phyloP scores from a whole-genome alignment of 2,797 vertebrate genomes.

The Acrocephalus scirpaceus region DNA sequence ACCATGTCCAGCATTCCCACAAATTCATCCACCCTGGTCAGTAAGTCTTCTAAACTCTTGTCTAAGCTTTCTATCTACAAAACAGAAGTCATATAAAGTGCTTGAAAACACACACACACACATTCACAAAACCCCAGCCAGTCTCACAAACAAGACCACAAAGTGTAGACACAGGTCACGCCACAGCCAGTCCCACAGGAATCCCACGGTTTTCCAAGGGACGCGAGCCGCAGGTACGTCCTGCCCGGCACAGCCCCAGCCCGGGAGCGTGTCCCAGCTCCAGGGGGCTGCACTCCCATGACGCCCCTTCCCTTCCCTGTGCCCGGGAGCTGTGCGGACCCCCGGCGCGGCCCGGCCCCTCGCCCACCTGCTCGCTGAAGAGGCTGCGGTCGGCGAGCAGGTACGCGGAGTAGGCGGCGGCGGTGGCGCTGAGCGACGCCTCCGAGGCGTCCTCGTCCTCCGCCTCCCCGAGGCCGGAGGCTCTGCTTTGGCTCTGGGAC shows the following conservation, averaged over 20 bases:
- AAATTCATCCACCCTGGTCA: constrained; percentile 94
- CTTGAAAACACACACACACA: not conserved
- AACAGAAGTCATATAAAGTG: not conserved
- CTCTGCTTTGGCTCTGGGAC: constrained; percentile 90
- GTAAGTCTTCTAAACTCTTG: constrained; percentile 90
- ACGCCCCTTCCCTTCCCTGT: no score
- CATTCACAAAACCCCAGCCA: no score
- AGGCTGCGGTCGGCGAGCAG: constrained; percentile 77
- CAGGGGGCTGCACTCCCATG: not conserved
- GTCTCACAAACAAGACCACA: not conserved
- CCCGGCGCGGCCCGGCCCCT: not conserved
- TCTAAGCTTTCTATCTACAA: constrained; percentile 86
- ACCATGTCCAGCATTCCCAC: constrained; percentile 97
- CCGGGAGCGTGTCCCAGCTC: not conserved
- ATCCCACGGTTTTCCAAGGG: accelerated
- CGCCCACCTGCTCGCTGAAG: constrained; percentile 82
- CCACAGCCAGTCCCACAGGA: accelerated
- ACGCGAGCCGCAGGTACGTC: accelerated
- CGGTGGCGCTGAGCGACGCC: constrained; percentile 70
- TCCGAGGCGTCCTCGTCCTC: constrained; percentile 63
- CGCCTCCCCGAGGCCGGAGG: constrained; percentile 86
- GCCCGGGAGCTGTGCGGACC: not conserved
- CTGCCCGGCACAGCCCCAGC: accelerated
- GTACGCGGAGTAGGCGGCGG: constrained; percentile 83
- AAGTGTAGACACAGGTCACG: accelerated